phyloP scores from a whole-genome alignment of 2,888 invertebrate genomes.

The Congeria kusceri region DNA sequence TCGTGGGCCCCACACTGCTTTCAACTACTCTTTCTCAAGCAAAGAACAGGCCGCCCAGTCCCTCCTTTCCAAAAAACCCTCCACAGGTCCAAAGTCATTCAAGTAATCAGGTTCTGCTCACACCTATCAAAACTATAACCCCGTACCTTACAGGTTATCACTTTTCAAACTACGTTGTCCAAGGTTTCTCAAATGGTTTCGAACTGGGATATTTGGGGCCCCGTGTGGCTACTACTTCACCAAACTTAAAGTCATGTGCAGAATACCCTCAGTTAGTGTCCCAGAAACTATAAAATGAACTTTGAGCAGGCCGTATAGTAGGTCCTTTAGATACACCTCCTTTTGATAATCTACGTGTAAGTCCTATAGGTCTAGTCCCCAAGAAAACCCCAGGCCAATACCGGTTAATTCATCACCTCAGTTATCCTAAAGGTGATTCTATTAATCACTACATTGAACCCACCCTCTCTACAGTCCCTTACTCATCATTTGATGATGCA shows the following conservation, averaged over 20 bases:
- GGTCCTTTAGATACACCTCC: constrained; percentile 8
- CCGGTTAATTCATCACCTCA: constrained; percentile 51
- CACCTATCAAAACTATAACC: too few relatives aligned
- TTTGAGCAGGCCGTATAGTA: neutral
- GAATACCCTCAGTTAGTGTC: neutral
- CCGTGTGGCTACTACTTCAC: neutral
- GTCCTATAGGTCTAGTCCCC: constrained; percentile 38
- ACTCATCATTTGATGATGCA: constrained; percentile 48
- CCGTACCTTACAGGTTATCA: too few relatives aligned
- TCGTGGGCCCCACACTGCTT: constrained; percentile 18
- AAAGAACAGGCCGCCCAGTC: neutral
- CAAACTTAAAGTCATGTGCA: constrained; percentile 2
- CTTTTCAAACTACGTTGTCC: too few relatives aligned
- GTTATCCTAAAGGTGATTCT: constrained; percentile 39
- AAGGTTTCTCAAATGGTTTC: constrained; percentile 27
- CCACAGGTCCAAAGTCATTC: neutral
- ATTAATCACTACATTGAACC: constrained; percentile 46
- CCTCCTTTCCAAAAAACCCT: neutral
- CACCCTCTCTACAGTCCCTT: constrained; percentile 14
- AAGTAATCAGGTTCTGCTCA: too few relatives aligned
- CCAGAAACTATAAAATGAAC: neutral
- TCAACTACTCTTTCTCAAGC: constrained; percentile 7
- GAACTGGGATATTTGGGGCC: constrained; percentile 2
- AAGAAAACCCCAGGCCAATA: constrained; percentile 42
- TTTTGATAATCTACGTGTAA: neutral